Evolutionary conservation across 2,113 vertebrate species (phyloP).

Genomic region (Pitta sordida): DNA sequence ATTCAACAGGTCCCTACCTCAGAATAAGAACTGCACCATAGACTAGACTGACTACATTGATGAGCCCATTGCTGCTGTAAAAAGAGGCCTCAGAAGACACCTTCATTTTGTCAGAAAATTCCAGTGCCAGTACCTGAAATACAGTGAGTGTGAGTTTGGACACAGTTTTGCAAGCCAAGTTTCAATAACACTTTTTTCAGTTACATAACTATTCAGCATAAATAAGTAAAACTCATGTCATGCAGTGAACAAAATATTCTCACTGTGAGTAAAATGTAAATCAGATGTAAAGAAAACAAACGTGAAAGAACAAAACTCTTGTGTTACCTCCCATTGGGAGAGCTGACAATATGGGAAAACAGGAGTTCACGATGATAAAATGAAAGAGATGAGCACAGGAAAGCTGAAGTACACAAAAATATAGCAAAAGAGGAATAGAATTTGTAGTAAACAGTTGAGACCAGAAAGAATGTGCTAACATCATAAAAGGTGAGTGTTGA

Average conservation of each 20-base stretch:
- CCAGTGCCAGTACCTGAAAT: neutral
- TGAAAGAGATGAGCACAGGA: neutral
- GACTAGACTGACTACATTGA: neutral
- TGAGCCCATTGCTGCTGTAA: neutral
- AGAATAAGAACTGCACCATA: neutral
- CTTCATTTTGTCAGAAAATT: neutral
- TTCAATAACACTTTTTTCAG: neutral
- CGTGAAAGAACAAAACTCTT: neutral
- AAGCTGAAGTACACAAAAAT: neutral
- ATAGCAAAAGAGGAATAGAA: neutral
- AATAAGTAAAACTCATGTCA: neutral
- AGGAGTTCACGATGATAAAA: neutral
- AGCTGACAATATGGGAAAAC: neutral
- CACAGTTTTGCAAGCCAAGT: neutral
- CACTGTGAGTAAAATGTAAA: slow-evolving; percentile 6
- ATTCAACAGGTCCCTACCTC: neutral
- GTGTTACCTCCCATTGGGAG: neutral
- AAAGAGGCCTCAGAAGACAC: neutral
- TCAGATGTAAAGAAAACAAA: slow-evolving; percentile 13
- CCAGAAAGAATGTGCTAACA: neutral
- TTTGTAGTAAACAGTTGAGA: neutral
- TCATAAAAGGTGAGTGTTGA: neutral
- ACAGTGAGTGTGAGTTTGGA: neutral
- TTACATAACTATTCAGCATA: neutral
- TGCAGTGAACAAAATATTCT: neutral